phyloP scores from a whole-genome alignment of 2,888 invertebrate species.

The Agyllia agylla region DNA sequence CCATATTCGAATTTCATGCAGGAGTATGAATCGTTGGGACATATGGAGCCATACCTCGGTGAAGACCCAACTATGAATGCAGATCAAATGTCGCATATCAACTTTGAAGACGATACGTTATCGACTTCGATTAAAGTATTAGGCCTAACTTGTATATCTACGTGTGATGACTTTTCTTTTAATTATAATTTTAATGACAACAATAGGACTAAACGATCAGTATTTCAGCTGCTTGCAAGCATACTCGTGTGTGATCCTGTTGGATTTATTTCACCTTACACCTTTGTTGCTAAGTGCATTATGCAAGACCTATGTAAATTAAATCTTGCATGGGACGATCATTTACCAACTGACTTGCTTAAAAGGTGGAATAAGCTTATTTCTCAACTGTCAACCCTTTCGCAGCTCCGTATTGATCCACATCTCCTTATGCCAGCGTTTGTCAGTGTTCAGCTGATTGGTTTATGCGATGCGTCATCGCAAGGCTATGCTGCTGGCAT shows the following conservation, averaged over 20 bases:
- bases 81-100: too few species aligned
- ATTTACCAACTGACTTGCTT: neutral
- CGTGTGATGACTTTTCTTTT: neutral
- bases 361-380: neutral
- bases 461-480: neutral
- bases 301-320: neutral
- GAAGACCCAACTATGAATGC: neutral
- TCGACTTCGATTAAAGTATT: neutral
- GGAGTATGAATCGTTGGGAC: neutral
- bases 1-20: neutral
- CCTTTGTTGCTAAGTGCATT: neutral
- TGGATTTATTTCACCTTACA: neutral
- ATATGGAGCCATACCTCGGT: neutral
- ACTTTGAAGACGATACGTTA: neutral
- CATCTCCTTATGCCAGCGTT: neutral
- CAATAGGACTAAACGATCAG: neutral
- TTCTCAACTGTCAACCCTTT: neutral
- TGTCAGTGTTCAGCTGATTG: neutral
- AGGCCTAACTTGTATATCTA: neutral
- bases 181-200: neutral
- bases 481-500: neutral
- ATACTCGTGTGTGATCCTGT: neutral
- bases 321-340: neutral
- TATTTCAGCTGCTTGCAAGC: neutral
- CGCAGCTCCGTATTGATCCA: neutral